Percentiles rank a stretch among this genome's conserved stretches.
Conservation (phyloP, 1,140 invertebrate genomes). For the Tetranychus urticae region DNA sequence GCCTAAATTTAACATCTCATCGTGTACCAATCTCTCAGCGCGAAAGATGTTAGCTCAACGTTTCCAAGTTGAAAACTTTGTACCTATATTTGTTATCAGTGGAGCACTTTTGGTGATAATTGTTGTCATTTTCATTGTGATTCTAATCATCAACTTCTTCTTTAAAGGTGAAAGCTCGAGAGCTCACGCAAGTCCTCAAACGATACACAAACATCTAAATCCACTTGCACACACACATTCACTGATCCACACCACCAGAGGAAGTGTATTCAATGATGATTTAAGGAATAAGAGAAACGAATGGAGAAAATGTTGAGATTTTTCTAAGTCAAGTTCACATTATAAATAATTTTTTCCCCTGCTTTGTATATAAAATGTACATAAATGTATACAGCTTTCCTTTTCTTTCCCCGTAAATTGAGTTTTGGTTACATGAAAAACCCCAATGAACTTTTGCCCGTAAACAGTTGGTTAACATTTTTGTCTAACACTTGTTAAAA, state of each 20-base stretch:
- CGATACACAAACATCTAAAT: conserved; percentile 22
- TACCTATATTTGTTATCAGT: neutral
- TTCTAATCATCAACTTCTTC: conserved; percentile 19
- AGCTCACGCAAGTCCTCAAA: conserved; percentile 22
- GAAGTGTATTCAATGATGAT: conserved; percentile 33
- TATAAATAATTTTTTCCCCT: too few species aligned
- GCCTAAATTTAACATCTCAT: conserved; percentile 43
- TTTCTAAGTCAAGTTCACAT: too few species aligned
- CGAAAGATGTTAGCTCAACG: neutral
- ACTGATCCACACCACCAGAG: conserved; percentile 22
- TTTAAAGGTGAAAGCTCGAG: too few species aligned
- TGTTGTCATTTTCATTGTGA: conserved; percentile 28
- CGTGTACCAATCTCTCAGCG: conserved; percentile 23
- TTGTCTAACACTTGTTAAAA: too few species aligned
- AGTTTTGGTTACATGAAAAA: too few species aligned
- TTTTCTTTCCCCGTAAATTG: too few species aligned
- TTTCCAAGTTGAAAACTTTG: conserved; percentile 2
- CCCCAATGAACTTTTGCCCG: too few species aligned
- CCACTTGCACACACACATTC: conserved; percentile 36
- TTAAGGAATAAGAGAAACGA: conserved; percentile 76
- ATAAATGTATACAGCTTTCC: too few species aligned
- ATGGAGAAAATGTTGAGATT: conserved; percentile 52
- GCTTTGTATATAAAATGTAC: too few species aligned
- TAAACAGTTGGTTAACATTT: too few species aligned
- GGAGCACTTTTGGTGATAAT: conserved; percentile 33